Base-by-base conservation (phyloP, 2,113 vertebrate genomes). In the Crocuta crocuta region DNA sequence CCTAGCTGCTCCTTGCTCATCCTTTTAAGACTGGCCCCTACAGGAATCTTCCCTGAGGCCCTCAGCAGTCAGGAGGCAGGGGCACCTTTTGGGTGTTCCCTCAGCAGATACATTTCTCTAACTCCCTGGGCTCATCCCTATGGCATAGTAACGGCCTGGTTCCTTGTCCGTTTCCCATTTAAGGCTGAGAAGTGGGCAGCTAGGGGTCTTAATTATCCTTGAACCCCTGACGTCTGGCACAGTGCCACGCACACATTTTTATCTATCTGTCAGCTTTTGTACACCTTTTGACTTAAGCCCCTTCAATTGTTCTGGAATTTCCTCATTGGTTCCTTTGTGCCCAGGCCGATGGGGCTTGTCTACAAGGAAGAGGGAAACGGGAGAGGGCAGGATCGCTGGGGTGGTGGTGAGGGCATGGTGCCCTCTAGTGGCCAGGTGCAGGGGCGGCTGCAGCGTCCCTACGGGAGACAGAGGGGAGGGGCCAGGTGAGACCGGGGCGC, bases 401-500 rank as follows among this genome's bases (percentile, higher is more conserved):
- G 89, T 80, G 95, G 93, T 45, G 61, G 68, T 82, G 90, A 83
- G 76, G 70, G 50, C 28, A 35, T 88, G 65, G 87, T 35, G 95
- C 89, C 97, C 97, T 97, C 97, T 97, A 81, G 94, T 55, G 94
- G 89, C 65, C 96, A 98, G 96, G 96, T 97, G 11, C 15, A 45
- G 82, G 63, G 53, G 71, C 9, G n/a, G 80, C 92, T 53, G 83
- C 82, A 83, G 48, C 35, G 17, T 39, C 48, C n/a, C 0, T 4
- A 10, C 1, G 0, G 4, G 73, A 65, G 55, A 58, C 12, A 28
- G 39, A 17, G 4, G 7, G 16, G 15, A 35, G 76, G 39, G 7
- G 53, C n/a, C 82, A n/a, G 39, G 48, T 58, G 26, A 6, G 74
- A 78, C 4, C 4, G 23, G 7, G 2, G 43, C 17, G 7, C 28